Base-by-base conservation (phyloP, 2,113 vertebrate genomes). In the Riparia riparia region DNA sequence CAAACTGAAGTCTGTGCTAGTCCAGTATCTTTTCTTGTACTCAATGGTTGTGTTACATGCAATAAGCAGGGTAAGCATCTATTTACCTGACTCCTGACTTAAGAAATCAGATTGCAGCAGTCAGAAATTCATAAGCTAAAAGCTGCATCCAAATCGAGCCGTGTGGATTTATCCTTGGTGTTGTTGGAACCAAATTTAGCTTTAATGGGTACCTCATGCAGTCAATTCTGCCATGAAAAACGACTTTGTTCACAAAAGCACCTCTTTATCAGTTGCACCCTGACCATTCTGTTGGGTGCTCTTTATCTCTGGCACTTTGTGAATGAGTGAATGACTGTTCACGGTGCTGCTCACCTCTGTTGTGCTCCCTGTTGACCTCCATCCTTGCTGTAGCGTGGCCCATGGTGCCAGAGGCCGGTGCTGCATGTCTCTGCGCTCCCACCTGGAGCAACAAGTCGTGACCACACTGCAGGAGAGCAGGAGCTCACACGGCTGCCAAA, bases 331-430 rank as follows among this genome's bases (percentile, higher is more conserved):
- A 42, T 41, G 44, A 11, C 45, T 66, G 2, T 31, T 49, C 12
- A 2, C 26, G 16, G 9, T 47, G n/a, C 32, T 32, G 8, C 1
- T 51, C 37, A 29, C 37, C 17, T 82, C 56, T 57, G 13, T 7
- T 42, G 17, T 16, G 25, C 42, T 77, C 25, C 34, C 44, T 2
- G 0, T 18, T 17, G 11, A 12, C 37, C 34, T 54, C 47, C 58
- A n/a, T 37, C 74, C 22, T 60, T n/a, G 34, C 45, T 51, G 31
- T 25, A 29, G 41, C 1, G 0, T 41, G 34, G 44, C 34, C 34
- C 1, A 0, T n/a, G 49, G 32, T 54, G 44, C 41, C 2, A 0
- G 58, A 24, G 6, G 32, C 51, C 31, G 32, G 26, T 17, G 26
- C 2, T 56, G 86, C 45, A 50, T 57, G 37, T 82, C 39, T 41